These are phyloP conservation scores for Gonioctena quinquepunctata DNA, from an alignment of 1,140 invertebrate genomes.

Conservation along the genomic window DNA sequence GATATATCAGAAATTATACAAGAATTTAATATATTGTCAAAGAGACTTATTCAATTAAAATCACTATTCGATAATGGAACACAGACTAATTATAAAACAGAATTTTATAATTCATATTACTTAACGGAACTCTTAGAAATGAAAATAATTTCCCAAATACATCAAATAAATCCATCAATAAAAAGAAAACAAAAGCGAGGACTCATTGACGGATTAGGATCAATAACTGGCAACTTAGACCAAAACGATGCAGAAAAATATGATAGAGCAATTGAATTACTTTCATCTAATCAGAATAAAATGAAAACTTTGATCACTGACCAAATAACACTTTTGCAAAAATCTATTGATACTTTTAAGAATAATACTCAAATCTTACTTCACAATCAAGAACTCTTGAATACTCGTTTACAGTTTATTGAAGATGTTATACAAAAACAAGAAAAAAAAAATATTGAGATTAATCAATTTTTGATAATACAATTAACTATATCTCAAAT, in stretches of 20 bases:
- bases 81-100: too few relatives aligned
- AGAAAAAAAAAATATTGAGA: background rate
- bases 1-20: background rate
- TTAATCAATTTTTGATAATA: too few relatives aligned
- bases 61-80: background rate
- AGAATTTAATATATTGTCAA: background rate
- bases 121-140: background rate
- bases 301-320: too few relatives aligned
- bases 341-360: too few relatives aligned
- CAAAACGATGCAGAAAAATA: constrained; percentile 21
- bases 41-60: background rate
- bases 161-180: background rate
- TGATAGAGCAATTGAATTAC: too few relatives aligned
- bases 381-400: constrained; percentile 7
- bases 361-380: too few relatives aligned
- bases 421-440: background rate
- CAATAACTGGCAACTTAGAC: constrained; percentile 21
- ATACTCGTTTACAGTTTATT: background rate
- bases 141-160: background rate
- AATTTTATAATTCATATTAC: too few relatives aligned
- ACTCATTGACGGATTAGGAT: constrained; percentile 22
- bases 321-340: too few relatives aligned
- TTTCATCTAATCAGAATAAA: constrained; percentile 14
- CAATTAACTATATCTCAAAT: too few relatives aligned
- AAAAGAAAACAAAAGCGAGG: background rate